Conservation (phyloP, 1,140 invertebrate species). For the Dufourea novaeangliae region DNA sequence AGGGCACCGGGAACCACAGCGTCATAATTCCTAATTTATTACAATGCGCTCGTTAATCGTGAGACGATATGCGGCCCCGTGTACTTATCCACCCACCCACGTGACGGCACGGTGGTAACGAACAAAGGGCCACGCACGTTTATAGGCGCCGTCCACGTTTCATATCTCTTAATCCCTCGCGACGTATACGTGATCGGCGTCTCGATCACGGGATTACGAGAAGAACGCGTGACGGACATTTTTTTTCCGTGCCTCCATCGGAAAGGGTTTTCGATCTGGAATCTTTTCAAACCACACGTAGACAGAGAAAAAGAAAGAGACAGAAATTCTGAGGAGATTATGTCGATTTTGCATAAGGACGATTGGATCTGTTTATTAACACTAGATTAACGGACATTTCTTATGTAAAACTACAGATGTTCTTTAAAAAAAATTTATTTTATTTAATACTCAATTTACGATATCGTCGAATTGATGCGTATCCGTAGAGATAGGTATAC, state of each 20-base stretch:
- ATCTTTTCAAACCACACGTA: too few relatives aligned
- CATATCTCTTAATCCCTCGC: slow-evolving; percentile 32
- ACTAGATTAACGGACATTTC: too few relatives aligned
- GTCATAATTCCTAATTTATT: slow-evolving; percentile 46
- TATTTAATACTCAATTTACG: too few relatives aligned
- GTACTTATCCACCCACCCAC: slow-evolving; percentile 35
- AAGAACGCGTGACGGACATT: neutral
- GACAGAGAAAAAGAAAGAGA: too few relatives aligned
- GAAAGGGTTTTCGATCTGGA: neutral
- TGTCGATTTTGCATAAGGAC: too few relatives aligned
- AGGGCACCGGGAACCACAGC: neutral
- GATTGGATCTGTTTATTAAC: too few relatives aligned
- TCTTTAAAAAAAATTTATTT: too few relatives aligned
- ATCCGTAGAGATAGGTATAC: too few relatives aligned
- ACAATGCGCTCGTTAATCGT: slow-evolving; percentile 46
- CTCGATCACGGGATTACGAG: slow-evolving; percentile 36
- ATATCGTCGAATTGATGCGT: too few relatives aligned
- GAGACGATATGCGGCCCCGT: slow-evolving; percentile 47
- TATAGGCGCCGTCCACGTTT: slow-evolving; percentile 3
- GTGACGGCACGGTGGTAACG: slow-evolving; percentile 12
- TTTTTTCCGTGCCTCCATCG: neutral
- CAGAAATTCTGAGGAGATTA: too few relatives aligned
- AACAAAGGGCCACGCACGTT: slow-evolving; percentile 42
- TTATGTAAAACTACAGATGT: too few relatives aligned
- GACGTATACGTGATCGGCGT: slow-evolving; percentile 47